phyloP scores from a whole-genome alignment of 1,140 invertebrate genomes.

The Drosophila ambigua region DNA sequence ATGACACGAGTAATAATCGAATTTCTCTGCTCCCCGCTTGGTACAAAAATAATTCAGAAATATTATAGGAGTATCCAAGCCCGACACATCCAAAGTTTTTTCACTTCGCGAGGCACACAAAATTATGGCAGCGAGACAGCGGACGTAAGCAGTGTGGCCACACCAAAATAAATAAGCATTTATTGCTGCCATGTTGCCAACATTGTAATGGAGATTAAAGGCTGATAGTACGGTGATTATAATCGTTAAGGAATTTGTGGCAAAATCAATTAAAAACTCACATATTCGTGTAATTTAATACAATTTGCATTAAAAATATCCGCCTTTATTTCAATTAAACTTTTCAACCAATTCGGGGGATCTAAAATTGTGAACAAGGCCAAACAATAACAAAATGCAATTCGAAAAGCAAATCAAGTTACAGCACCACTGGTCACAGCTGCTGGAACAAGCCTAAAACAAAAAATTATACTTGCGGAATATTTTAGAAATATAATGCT shows the following conservation, averaged over 20 bases:
- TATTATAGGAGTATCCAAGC: slow-evolving; percentile 7
- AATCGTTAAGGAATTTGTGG: too few relatives aligned
- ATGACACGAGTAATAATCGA: slow-evolving; percentile 55
- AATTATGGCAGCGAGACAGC: slow-evolving; percentile 41
- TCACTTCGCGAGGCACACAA: slow-evolving; percentile 51
- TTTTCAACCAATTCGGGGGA: slow-evolving; percentile 35
- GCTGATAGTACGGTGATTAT: too few relatives aligned
- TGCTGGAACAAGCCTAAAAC: slow-evolving; percentile 53
- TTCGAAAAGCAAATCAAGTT: slow-evolving; percentile 50
- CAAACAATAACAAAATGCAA: slow-evolving; percentile 43
- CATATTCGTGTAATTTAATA: too few relatives aligned
- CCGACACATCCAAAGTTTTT: slow-evolving; percentile 58
- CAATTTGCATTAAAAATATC: too few relatives aligned
- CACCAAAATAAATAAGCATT: slow-evolving; percentile 60
- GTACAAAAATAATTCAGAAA: slow-evolving; percentile 53
- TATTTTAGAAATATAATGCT: slow-evolving; percentile 72
- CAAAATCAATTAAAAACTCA: too few relatives aligned
- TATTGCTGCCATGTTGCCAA: slow-evolving; percentile 32
- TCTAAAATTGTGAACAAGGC: slow-evolving; percentile 45
- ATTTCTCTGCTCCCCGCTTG: slow-evolving; percentile 26
- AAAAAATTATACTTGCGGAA: slow-evolving; percentile 34
- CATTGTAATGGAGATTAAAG: too few relatives aligned
- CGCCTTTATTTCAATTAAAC: too few relatives aligned
- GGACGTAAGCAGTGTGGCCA: slow-evolving; percentile 7
- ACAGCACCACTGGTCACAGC: slow-evolving; percentile 56